Evolutionary conservation across 23 tunicate species (phyloP).

Genomic region (Aplidium turbinatum): DNA sequence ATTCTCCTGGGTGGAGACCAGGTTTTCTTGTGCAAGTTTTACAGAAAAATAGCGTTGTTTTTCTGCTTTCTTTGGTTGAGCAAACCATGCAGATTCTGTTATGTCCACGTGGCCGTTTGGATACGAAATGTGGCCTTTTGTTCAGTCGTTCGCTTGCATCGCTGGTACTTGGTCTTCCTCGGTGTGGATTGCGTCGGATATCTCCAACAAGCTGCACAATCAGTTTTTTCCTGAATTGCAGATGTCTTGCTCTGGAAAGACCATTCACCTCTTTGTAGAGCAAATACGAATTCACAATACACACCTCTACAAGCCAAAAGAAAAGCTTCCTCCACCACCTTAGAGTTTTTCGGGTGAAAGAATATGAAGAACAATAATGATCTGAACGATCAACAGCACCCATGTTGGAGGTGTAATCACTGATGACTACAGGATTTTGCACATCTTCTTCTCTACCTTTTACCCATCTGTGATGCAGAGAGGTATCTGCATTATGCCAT

Average conservation of each 20-base stretch:
- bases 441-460: slow-evolving; percentile 1
- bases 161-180: too few relatives aligned
- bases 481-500: slow-evolving; percentile 18
- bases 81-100: too few relatives aligned
- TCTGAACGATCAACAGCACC: slow-evolving; percentile 25
- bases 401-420: slow-evolving; percentile 24
- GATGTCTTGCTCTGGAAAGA: neutral
- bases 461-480: neutral
- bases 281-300: slow-evolving; percentile 4
- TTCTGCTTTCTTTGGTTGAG: too few relatives aligned
- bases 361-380: slow-evolving; percentile 16
- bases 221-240: neutral
- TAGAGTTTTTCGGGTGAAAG: slow-evolving; percentile 26
- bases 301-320: slow-evolving; percentile 12
- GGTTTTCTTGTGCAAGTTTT: too few relatives aligned
- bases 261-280: neutral
- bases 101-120: too few relatives aligned
- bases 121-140: too few relatives aligned
- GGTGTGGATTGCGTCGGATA: too few relatives aligned
- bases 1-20: too few relatives aligned
- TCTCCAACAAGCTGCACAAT: slow-evolving; percentile 8
- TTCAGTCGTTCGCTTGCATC: too few relatives aligned
- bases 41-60: too few relatives aligned
- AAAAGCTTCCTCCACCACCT: slow-evolving; percentile 30
- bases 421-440: neutral